Evolutionary conservation across 1,140 invertebrate species (phyloP).

Genomic region (Scaptodrosophila lebanonensis): DNA sequence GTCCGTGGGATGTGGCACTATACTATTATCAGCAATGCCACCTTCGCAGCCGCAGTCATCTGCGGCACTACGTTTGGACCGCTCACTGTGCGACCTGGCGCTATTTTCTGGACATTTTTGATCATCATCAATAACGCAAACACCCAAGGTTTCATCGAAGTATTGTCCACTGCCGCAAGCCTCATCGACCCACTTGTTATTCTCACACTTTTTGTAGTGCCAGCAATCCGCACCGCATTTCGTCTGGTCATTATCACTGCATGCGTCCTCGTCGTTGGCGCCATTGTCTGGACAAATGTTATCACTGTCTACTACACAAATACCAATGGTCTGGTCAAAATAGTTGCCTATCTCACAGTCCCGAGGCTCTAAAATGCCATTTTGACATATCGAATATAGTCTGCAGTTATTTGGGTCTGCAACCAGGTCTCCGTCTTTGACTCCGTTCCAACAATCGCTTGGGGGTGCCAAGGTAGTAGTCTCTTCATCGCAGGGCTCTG

Average conservation of each 20-base stretch:
- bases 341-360: slow-evolving; percentile 43
- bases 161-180: slow-evolving; percentile 25
- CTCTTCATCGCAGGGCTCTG: no score
- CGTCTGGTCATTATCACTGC: slow-evolving; percentile 17
- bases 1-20: slow-evolving; percentile 43
- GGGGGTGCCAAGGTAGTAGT: slow-evolving; percentile 2
- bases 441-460: slow-evolving; percentile 24
- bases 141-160: slow-evolving; percentile 21
- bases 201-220: slow-evolving; percentile 36
- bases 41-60: slow-evolving; percentile 29
- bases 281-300: slow-evolving; percentile 19
- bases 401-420: slow-evolving; percentile 32
- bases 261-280: not conserved
- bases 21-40: slow-evolving; percentile 36
- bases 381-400: slow-evolving; percentile 23
- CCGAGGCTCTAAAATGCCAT: slow-evolving; percentile 23
- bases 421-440: slow-evolving; percentile 19
- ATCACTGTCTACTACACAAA: slow-evolving; percentile 16
- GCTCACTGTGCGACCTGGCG: not conserved
- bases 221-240: slow-evolving; percentile 27
- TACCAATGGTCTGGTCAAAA: slow-evolving; percentile 6
- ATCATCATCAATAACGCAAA: slow-evolving; percentile 30
- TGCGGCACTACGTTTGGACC: slow-evolving; percentile 25
- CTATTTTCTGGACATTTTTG: slow-evolving; percentile 37
- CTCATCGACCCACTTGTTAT: slow-evolving; percentile 35